phyloP scores from a whole-genome alignment of 2,797 vertebrate species.

The Notoglanidium macrostoma region DNA sequence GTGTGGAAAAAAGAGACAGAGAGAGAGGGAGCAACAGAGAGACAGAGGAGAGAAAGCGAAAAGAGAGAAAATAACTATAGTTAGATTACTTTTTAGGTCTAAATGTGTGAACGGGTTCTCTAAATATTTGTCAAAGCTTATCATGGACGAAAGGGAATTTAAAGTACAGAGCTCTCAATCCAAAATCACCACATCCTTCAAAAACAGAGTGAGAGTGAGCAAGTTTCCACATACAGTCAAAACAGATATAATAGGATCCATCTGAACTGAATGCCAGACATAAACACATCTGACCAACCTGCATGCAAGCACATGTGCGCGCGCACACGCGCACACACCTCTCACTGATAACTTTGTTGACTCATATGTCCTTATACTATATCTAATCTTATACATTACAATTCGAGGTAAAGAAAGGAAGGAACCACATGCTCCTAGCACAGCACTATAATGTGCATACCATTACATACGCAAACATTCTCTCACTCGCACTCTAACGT shows the following conservation, averaged over 20 bases:
- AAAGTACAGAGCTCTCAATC: conserved; percentile 28
- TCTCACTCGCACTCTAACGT: not conserved
- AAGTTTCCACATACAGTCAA: conserved; percentile 28
- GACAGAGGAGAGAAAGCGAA: not conserved
- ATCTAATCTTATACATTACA: not conserved
- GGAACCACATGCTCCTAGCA: not conserved
- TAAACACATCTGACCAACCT: conserved; percentile 52
- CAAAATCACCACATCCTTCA: conserved; percentile 43
- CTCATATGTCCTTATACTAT: not conserved
- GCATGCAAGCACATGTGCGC: not conserved
- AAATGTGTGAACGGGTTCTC: conserved; percentile 16
- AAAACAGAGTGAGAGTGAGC: conserved; percentile 29
- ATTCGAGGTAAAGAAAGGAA: not conserved
- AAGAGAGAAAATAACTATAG: not conserved
- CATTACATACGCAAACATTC: not conserved
- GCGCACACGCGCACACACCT: conserved; percentile 4
- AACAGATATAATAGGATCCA: conserved; percentile 56
- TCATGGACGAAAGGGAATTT: conserved; percentile 31
- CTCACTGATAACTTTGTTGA: not conserved
- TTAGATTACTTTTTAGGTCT: conserved; percentile 20
- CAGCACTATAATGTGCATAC: not conserved
- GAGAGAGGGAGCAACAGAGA: not conserved
- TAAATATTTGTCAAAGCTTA: conserved; percentile 57
- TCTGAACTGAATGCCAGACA: conserved; percentile 56
- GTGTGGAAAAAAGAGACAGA: not conserved